A percentile compares a stretch with the other conserved stretches of the same genome.
Evolutionary conservation across 2,797 vertebrate species (phyloP).

Genomic region (Bryconaethiops microstoma): DNA sequence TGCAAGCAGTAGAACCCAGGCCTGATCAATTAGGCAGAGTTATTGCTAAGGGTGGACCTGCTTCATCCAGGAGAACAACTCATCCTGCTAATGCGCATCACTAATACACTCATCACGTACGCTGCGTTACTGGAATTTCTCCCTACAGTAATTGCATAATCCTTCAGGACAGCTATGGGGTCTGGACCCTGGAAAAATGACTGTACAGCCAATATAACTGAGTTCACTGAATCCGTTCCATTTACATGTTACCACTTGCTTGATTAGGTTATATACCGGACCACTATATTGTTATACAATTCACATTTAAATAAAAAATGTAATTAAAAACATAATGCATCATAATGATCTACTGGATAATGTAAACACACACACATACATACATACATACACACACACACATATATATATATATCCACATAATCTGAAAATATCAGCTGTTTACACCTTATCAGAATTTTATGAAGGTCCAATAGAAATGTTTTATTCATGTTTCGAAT

Average conservation of each 20-base stretch:
- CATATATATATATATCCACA: no score
- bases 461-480: no score
- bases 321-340: no score
- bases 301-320: no score
- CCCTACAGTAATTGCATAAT: conserved; percentile 26
- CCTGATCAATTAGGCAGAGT: conserved; percentile 29
- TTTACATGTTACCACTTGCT: background rate
- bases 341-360: no score
- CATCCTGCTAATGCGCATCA: conserved; percentile 21
- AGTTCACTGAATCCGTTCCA: background rate
- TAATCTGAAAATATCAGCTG: no score
- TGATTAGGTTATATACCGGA: background rate
- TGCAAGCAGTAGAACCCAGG: conserved; percentile 28
- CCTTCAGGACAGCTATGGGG: background rate
- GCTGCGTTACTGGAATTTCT: conserved; percentile 29
- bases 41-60: conserved; percentile 25
- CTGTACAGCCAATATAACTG: background rate
- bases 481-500: no score
- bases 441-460: no score
- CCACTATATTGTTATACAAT: no score
- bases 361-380: no score
- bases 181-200: conserved; percentile 10
- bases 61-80: conserved; percentile 30
- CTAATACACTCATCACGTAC: conserved; percentile 29
- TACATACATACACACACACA: no score